These are phyloP conservation scores for Drosophila chauvacae DNA, from an alignment of 1,140 invertebrate genomes.

Conservation along the genomic window DNA sequence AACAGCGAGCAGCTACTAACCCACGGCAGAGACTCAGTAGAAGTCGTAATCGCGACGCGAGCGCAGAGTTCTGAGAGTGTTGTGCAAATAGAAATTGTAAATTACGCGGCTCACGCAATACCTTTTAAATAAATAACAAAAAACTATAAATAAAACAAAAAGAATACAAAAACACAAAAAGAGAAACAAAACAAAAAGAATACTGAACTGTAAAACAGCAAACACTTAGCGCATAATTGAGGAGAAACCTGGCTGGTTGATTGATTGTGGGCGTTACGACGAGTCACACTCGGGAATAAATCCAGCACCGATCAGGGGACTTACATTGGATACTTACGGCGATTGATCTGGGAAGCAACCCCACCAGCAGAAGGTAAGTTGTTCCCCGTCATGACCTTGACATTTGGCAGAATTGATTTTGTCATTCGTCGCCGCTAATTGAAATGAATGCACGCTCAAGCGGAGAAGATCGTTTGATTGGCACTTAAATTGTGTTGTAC, in stretches of 20 bases:
- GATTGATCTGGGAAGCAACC: constrained; percentile 26
- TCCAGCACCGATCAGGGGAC: constrained; percentile 17
- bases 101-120: constrained; percentile 29
- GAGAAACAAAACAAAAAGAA: constrained; percentile 7
- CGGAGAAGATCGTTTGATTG: constrained; percentile 63
- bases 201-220: constrained; percentile 22
- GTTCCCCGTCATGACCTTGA: constrained; percentile 55
- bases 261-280: constrained; percentile 65
- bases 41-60: constrained; percentile 57
- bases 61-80: constrained; percentile 68
- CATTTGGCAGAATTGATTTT: constrained; percentile 67
- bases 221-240: constrained; percentile 28
- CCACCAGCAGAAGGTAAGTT: constrained; percentile 53
- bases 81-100: constrained; percentile 60
- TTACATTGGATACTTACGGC: constrained; percentile 44
- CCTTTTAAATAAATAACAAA: constrained; percentile 25
- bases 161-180: constrained; percentile 8
- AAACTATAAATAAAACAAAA: constrained; percentile 46
- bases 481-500: constrained; percentile 67
- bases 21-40: constrained; percentile 67
- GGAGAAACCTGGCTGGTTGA: constrained; percentile 45
- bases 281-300: constrained; percentile 42
- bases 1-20: constrained; percentile 59
- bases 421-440: constrained; percentile 68
- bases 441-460: constrained; percentile 65